Evolutionary conservation across 2,888 invertebrate species (phyloP).

Genomic region (Choristoneura rosaceana): DNA sequence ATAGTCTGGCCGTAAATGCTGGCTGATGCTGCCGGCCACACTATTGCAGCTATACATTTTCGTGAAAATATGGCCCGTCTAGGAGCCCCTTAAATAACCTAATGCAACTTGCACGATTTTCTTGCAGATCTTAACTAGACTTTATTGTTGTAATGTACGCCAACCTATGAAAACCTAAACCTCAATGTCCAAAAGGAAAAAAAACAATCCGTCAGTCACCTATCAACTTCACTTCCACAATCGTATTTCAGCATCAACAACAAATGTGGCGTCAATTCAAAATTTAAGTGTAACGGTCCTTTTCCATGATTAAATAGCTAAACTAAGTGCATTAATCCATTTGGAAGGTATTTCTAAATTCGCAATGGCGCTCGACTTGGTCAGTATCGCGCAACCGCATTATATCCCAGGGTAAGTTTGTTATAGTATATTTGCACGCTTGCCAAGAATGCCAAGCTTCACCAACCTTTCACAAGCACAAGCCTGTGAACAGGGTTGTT

Average conservation of each 20-base stretch:
- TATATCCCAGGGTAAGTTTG: conserved; percentile 89
- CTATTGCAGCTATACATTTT: too few species aligned
- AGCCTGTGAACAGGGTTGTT: too few species aligned
- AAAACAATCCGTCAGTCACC: background rate
- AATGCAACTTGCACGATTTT: too few species aligned
- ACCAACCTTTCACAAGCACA: too few species aligned
- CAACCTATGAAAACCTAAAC: background rate
- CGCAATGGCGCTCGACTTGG: conserved; percentile 83
- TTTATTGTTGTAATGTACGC: too few species aligned
- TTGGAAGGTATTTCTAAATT: conserved; percentile 18
- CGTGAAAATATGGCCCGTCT: too few species aligned
- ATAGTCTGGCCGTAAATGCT: too few species aligned
- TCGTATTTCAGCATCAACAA: background rate
- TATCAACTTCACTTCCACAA: background rate
- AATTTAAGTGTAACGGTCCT: conserved; percentile 14
- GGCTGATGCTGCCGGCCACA: too few species aligned
- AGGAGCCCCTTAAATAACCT: too few species aligned
- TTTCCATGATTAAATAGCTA: conserved; percentile 35
- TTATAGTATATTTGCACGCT: too few species aligned
- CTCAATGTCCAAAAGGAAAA: background rate
- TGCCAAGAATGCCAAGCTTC: too few species aligned
- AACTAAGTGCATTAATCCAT: conserved; percentile 58
- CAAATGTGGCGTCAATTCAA: background rate
- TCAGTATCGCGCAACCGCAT: conserved; percentile 89
- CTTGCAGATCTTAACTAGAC: background rate